Conservation (phyloP, 2,888 invertebrate genomes). For the Sinodicranocentrus sp. region DNA sequence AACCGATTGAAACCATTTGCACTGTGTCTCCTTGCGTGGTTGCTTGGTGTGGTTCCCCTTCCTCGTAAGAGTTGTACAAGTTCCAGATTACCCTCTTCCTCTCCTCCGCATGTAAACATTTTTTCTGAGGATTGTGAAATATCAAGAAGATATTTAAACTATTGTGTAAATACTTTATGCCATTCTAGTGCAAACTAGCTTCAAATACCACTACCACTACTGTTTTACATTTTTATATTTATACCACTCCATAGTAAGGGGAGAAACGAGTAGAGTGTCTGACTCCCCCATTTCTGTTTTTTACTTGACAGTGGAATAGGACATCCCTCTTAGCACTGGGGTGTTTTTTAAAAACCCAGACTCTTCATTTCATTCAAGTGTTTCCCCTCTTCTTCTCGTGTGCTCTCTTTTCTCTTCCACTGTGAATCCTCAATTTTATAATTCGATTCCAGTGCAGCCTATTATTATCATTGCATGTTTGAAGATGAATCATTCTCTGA, state of each 20-base stretch:
- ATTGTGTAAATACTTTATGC: too few species aligned
- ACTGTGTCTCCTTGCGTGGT: not conserved
- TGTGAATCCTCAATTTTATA: constrained; percentile 49
- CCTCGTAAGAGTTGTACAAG: constrained; percentile 16
- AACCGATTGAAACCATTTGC: too few species aligned
- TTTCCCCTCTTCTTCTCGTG: too few species aligned
- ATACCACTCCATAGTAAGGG: too few species aligned
- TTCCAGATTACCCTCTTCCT: constrained; percentile 67
- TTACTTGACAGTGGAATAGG: too few species aligned
- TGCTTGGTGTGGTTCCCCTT: not conserved
- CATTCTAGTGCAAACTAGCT: too few species aligned
- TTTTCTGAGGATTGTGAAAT: not conserved
- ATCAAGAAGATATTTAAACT: too few species aligned
- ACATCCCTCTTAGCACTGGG: not conserved
- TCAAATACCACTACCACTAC: too few species aligned
- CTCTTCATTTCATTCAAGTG: not conserved
- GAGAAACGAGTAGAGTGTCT: too few species aligned
- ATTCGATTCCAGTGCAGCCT: constrained; percentile 52
- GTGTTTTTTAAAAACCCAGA: not conserved
- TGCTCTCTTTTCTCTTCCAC: not conserved
- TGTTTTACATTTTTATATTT: too few species aligned
- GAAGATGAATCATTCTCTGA: constrained; percentile 53
- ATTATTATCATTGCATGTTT: constrained; percentile 42
- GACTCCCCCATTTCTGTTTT: too few species aligned
- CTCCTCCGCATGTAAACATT: constrained; percentile 19